Evolutionary conservation across 2,797 vertebrate species (phyloP).

Genomic region (Enteromius treurensis): DNA sequence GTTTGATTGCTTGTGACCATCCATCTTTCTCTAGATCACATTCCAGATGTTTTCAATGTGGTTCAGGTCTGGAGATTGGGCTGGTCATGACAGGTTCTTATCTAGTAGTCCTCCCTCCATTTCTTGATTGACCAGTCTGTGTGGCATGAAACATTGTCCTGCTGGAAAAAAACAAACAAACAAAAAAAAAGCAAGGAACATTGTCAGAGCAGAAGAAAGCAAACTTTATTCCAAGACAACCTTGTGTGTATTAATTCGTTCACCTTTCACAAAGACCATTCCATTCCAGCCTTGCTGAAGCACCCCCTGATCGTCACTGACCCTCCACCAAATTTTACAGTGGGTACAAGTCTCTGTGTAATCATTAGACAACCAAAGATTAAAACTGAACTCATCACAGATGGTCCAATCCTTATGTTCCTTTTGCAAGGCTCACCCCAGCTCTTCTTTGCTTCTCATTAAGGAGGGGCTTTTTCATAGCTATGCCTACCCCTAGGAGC

Average conservation of each 20-base stretch:
- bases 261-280: neutral
- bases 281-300: neutral
- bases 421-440: neutral
- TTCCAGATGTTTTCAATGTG: neutral
- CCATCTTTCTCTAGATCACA: neutral
- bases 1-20: neutral
- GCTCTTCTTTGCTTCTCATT: no score
- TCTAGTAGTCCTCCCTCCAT: neutral
- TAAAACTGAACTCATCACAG: neutral
- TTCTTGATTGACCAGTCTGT: neutral
- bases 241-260: neutral
- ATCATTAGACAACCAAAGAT: neutral
- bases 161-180: neutral
- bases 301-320: neutral
- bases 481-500: neutral
- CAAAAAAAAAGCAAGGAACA: neutral
- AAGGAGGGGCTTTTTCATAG: neutral
- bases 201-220: neutral
- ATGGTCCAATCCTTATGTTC: neutral
- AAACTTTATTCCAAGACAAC: neutral
- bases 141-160: neutral
- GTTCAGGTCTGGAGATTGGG: neutral
- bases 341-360: neutral
- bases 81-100: neutral
- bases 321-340: neutral